These are phyloP conservation scores for Brienomyrus longianalis DNA, from an alignment of 2,113 vertebrate species.

Conservation along the genomic window DNA sequence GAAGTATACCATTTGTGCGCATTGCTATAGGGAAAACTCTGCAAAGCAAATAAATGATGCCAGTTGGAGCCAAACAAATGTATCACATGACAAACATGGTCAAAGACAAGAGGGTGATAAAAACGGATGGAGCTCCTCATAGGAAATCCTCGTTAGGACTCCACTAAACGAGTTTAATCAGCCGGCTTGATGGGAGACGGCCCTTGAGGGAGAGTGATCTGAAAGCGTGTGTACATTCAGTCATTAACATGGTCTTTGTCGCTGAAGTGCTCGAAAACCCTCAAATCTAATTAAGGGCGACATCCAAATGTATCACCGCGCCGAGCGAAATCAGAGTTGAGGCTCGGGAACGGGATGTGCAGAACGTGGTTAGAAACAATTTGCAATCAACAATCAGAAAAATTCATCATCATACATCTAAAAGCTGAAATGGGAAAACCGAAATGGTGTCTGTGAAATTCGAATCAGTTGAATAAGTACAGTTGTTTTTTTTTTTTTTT, in stretches of 20 bases:
- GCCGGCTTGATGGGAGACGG: constrained; percentile 1
- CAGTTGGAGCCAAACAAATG: neutral
- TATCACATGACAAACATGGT: constrained; percentile 13
- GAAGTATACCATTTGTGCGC: neutral
- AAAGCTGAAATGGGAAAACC: neutral
- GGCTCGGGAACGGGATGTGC: neutral
- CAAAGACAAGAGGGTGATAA: constrained; percentile 4
- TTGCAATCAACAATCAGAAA: neutral
- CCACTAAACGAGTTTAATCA: constrained; percentile 11
- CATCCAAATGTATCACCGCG: neutral
- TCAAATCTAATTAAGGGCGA: constrained; percentile 13
- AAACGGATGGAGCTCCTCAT: constrained; percentile 3
- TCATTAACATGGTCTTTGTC: constrained; percentile 15
- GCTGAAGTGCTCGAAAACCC: constrained; percentile 1
- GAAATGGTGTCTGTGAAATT: neutral
- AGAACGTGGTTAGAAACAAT: neutral
- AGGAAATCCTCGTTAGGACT: constrained; percentile 7
- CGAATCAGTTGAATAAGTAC: neutral
- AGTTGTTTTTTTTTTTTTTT: neutral
- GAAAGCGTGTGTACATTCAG: constrained; percentile 4
- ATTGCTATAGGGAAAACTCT: neutral
- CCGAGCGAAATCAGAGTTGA: neutral
- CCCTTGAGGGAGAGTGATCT: constrained; percentile 9
- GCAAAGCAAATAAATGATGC: neutral
- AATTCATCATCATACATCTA: constrained; percentile 9